A percentile compares a stretch with the other conserved stretches of the same genome.
Evolutionary conservation across 2,113 vertebrate genomes (phyloP).

Genomic region (Silurus asotus): DNA sequence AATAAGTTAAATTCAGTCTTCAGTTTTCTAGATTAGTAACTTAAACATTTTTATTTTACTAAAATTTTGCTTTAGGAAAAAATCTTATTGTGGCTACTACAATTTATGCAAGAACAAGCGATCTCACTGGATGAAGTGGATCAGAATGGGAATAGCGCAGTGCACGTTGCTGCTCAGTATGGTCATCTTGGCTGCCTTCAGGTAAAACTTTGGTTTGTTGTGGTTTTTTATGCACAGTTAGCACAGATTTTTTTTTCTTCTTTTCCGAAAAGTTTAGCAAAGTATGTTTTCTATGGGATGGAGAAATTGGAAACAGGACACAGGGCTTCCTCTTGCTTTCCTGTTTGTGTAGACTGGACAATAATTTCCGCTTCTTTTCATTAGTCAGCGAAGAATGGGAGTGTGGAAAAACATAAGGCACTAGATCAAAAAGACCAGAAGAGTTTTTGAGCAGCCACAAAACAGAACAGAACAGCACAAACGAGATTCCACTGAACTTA

Average conservation of each 20-base stretch:
- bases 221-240: background rate
- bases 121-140: slow-evolving; percentile 96
- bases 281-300: background rate
- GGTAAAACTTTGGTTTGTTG: slow-evolving; percentile 65
- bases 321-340: slow-evolving; percentile 42
- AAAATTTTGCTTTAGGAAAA: slow-evolving; percentile 79
- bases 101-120: slow-evolving; percentile 99
- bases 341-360: slow-evolving; percentile 34
- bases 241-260: no score
- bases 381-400: slow-evolving; percentile 59
- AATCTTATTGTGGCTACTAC: slow-evolving; percentile 94
- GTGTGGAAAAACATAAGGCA: slow-evolving; percentile 53
- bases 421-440: slow-evolving; percentile 18
- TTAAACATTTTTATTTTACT: background rate
- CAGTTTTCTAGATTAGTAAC: background rate
- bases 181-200: slow-evolving; percentile 95
- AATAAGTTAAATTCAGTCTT: background rate
- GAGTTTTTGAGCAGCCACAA: background rate
- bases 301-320: slow-evolving; percentile 43
- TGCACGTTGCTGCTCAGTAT: slow-evolving; percentile 89
- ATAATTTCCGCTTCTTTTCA: slow-evolving; percentile 39
- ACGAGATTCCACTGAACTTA: background rate
- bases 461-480: background rate
- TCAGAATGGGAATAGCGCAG: slow-evolving; percentile 91
- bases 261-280: slow-evolving; percentile 7